Evolutionary conservation across 2,113 vertebrate genomes (phyloP).

Genomic region (Nettapus auritus): DNA sequence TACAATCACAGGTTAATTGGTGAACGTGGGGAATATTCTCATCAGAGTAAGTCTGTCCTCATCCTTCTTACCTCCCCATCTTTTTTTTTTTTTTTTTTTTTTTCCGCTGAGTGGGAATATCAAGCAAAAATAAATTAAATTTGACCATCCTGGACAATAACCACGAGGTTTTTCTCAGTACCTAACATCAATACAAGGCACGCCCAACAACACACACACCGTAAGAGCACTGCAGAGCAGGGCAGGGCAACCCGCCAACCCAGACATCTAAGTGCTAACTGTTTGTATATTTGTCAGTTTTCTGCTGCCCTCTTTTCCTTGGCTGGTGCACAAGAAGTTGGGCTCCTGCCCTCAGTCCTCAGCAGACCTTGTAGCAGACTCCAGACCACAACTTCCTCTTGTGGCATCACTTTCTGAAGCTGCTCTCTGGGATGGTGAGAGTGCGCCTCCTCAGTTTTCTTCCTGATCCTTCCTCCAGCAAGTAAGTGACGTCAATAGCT

Average conservation of each 20-base stretch:
- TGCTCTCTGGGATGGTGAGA: conserved; percentile 87
- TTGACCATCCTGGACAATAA: conserved; percentile 66
- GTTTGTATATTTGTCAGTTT: conserved; percentile 60
- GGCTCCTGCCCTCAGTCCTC: conserved; percentile 43
- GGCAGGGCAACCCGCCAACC: conserved; percentile 1
- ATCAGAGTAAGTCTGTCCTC: conserved; percentile 38
- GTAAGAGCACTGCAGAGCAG: conserved; percentile 55
- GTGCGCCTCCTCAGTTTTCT: conserved; percentile 90
- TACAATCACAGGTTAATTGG: conserved; percentile 18
- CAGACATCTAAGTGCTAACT: conserved; percentile 59
- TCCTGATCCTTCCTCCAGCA: conserved; percentile 95
- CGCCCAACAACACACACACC: conserved; percentile 68
- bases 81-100: background rate
- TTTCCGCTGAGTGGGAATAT: conserved; percentile 59
- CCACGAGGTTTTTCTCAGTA: conserved; percentile 76
- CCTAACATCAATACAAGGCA: conserved; percentile 74
- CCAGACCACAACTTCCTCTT: background rate
- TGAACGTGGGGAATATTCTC: conserved; percentile 15
- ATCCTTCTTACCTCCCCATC: background rate
- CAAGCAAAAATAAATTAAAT: conserved; percentile 73
- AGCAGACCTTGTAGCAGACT: conserved; percentile 41
- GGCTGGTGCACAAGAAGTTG: conserved; percentile 22
- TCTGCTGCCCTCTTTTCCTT: conserved; percentile 40
- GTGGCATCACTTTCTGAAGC: conserved; percentile 87
- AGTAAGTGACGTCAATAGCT: conserved; percentile 98